These are phyloP conservation scores for Julus scandinavius DNA, from an alignment of 2,888 invertebrate genomes.

Conservation along the genomic window DNA sequence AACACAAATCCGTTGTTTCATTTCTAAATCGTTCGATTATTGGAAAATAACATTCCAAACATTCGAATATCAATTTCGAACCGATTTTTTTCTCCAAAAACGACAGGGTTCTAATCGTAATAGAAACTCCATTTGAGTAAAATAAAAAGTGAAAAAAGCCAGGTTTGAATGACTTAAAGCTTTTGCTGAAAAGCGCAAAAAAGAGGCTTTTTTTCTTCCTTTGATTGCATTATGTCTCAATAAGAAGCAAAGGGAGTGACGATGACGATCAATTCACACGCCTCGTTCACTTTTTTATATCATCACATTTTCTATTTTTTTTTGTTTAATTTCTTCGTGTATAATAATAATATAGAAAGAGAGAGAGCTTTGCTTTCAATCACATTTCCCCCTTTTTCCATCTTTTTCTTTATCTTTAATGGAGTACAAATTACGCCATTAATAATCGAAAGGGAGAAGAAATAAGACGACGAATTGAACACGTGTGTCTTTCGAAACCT, in stretches of 20 bases:
- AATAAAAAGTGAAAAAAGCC: no score
- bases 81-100: no score
- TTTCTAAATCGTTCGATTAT: no score
- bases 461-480: not conserved
- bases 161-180: no score
- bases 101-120: no score
- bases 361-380: not conserved
- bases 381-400: not conserved
- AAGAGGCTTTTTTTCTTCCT: not conserved
- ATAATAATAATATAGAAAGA: not conserved
- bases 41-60: no score
- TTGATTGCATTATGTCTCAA: not conserved
- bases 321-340: not conserved
- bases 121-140: no score
- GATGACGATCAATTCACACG: not conserved
- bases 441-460: not conserved
- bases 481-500: not conserved
- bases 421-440: not conserved
- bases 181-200: not conserved
- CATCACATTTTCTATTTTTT: not conserved
- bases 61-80: no score
- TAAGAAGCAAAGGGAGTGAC: not conserved
- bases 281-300: not conserved
- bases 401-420: constrained; percentile 1
- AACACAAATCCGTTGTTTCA: no score